A percentile compares a stretch with the other conserved stretches of the same genome.
Conservation (phyloP, 2,888 invertebrate species). For the Rhagonycha lutea region DNA sequence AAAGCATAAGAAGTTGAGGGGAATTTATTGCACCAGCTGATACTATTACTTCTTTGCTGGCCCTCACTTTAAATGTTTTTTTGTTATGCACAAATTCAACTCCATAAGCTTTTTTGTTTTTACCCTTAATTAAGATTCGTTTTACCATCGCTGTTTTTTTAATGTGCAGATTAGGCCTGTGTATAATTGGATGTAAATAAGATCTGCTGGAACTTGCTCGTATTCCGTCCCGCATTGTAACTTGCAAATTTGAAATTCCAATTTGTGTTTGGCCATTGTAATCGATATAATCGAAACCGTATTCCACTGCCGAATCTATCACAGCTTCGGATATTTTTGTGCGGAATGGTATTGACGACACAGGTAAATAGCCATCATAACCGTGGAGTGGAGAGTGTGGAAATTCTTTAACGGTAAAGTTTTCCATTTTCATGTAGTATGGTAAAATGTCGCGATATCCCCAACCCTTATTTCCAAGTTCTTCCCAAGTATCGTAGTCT, state of each 20-base stretch:
- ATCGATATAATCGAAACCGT: conserved; percentile 68
- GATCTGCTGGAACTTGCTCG: conserved; percentile 58
- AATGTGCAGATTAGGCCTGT: conserved; percentile 59
- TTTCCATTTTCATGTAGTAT: conserved; percentile 83
- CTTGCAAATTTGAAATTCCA: conserved; percentile 60
- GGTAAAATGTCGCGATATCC: conserved; percentile 78
- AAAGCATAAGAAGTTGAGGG: conserved; percentile 80
- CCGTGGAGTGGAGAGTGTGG: conserved; percentile 57
- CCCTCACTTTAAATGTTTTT: conserved; percentile 46
- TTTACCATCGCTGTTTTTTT: conserved; percentile 58
- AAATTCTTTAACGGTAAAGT: conserved; percentile 81
- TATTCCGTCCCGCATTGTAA: conserved; percentile 57
- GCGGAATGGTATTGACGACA: conserved; percentile 62
- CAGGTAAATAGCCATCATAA: conserved; percentile 61
- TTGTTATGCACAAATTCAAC: conserved; percentile 54
- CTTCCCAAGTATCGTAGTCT: conserved; percentile 88
- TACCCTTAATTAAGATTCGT: conserved; percentile 53
- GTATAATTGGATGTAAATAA: conserved; percentile 55
- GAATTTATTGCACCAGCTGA: conserved; percentile 70
- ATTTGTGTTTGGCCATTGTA: conserved; percentile 67
- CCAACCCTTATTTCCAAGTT: conserved; percentile 71
- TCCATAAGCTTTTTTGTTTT: conserved; percentile 53
- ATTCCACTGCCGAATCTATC: conserved; percentile 64
- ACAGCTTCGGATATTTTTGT: conserved; percentile 66
- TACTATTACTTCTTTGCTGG: conserved; percentile 64